Percentiles rank a stretch among this genome's conserved stretches.
Conservation (phyloP, 1,140 invertebrate species). For the Drosophila ogumai region DNA sequence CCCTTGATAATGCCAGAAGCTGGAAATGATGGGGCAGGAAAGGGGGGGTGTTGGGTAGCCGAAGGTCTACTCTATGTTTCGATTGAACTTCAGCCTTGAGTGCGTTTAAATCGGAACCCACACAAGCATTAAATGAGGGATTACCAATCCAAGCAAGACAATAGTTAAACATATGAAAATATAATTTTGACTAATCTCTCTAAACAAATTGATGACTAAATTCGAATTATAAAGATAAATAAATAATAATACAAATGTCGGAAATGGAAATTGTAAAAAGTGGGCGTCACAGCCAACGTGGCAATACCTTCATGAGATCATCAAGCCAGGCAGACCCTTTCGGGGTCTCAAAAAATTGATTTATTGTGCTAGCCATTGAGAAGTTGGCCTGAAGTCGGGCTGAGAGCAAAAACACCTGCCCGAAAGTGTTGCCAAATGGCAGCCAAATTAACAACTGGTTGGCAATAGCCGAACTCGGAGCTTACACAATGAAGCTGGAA, state of each 20-base stretch:
- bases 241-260: conserved; percentile 5
- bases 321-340: conserved; percentile 37
- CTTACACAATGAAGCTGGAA: conserved; percentile 57
- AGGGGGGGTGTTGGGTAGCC: neutral
- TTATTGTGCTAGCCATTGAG: conserved; percentile 37
- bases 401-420: conserved; percentile 49
- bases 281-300: conserved; percentile 24
- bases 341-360: conserved; percentile 41
- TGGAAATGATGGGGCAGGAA: conserved; percentile 21
- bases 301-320: conserved; percentile 40
- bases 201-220: conserved; percentile 29
- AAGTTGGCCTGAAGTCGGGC: conserved; percentile 28
- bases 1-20: conserved; percentile 33
- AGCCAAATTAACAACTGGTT: conserved; percentile 73
- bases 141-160: conserved; percentile 23
- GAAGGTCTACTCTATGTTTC: conserved; percentile 13
- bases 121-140: conserved; percentile 28
- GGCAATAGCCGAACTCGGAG: conserved; percentile 47
- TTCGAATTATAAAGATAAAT: conserved; percentile 12
- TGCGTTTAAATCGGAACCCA: conserved; percentile 7
- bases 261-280: conserved; percentile 15
- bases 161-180: neutral
- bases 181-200: conserved; percentile 8
- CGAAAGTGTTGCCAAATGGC: conserved; percentile 55
- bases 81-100: conserved; percentile 29